Evolutionary conservation across 2,113 vertebrate species (phyloP), one percentile per base, ranked within the genome.

Genomic region (Eudyptes chrysolophus): DNA sequence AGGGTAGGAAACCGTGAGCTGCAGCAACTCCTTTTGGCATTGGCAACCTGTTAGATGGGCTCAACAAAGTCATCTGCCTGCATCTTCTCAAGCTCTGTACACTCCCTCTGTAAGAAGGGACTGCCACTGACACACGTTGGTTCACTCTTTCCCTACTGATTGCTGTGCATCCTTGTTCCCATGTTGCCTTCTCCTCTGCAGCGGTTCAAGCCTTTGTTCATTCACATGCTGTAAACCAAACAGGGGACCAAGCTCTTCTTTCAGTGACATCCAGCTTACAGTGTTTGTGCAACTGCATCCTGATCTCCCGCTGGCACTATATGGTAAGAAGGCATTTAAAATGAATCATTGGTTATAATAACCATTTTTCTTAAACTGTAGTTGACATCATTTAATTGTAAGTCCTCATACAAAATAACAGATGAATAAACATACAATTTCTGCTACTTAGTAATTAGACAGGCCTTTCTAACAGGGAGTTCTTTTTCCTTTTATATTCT

Each of bases 351-450:
- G 1, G 34, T 65, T 95, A 74, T 72, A 96, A 93, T 10, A 82
- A 85, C 44, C 40, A 52, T 86, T 92, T 92, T 91, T 92, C 74
- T 85, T 93, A 76, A 94, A 82, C 36, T 85, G 91, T 38, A 66
- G 62, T 58, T 96, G 80, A 95, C 86, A 94, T 97, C 25, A 94
- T 61, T 95, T 89, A 88, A 97, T 94, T 90, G 38, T 87, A 94
- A 72, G 77, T 58, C 87, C 72, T 46, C 38, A 8, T 92, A 76
- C 65, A 91, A 94, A 95, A 84, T 87, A 92, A 83, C 58, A 96
- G 78, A 93, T 93, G 94, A 96, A 96, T 66, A 95, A 95, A 96
- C 62, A 93, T 72, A 17, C 84, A 57, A 84, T 94, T 96, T 96
- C 77, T 93, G 94, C 70, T 89, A 94, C 74, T 95, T 91, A 89